Conservation (phyloP, 2,888 invertebrate species). For the Orthosia gracilis region DNA sequence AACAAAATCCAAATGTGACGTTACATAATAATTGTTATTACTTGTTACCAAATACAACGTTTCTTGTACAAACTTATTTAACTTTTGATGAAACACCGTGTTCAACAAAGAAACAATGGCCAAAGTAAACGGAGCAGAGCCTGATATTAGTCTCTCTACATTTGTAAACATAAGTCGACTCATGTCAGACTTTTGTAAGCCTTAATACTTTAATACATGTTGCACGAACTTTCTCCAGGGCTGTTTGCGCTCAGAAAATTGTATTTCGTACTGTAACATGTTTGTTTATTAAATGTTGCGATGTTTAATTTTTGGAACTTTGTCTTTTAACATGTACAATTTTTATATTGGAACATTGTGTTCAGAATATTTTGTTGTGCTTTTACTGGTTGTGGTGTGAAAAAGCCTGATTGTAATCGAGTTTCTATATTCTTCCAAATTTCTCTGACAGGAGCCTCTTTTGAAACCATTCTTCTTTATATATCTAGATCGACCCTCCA, state of each 20-base stretch:
- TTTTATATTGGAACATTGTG: not conserved
- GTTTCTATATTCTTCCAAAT: not conserved
- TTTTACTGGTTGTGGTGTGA: not conserved
- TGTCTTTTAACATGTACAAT: not conserved
- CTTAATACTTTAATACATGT: slow-evolving; percentile 51
- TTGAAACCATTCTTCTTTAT: not conserved
- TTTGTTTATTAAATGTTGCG: slow-evolving; percentile 2
- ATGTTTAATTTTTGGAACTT: slow-evolving; percentile 17
- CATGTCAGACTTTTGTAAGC: slow-evolving; percentile 45
- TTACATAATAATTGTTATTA: not conserved
- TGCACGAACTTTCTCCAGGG: slow-evolving; percentile 53
- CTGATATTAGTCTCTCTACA: slow-evolving; percentile 41
- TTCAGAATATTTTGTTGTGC: not conserved
- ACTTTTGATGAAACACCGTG: slow-evolving; percentile 20
- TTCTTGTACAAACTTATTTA: not conserved
- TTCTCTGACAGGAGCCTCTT: not conserved
- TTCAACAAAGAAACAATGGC: slow-evolving; percentile 26
- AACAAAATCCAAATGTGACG: too few relatives aligned
- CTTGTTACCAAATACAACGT: not conserved
- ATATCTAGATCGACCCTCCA: not conserved
- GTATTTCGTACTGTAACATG: slow-evolving; percentile 17
- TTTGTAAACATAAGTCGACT: slow-evolving; percentile 40
- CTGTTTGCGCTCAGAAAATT: slow-evolving; percentile 24
- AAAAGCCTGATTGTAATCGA: not conserved
- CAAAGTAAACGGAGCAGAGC: slow-evolving; percentile 24